Percentiles rank a stretch among this genome's conserved stretches.
Conservation (phyloP, 2,113 vertebrate species). For the Percopsis transmontana region DNA sequence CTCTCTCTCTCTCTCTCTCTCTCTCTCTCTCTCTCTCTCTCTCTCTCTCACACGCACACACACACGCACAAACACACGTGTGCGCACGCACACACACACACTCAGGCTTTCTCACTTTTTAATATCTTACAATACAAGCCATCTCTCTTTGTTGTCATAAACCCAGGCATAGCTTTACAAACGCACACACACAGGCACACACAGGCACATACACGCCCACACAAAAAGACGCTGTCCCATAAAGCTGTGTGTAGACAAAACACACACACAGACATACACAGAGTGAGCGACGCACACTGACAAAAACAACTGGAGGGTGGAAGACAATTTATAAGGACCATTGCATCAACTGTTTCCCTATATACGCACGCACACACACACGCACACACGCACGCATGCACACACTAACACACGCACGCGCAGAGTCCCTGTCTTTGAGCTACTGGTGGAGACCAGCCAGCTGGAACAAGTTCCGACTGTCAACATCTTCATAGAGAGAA, state of each 20-base stretch:
- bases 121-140: conserved; percentile 11
- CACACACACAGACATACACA: conserved; percentile 3
- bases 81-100: neutral
- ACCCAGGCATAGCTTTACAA: neutral
- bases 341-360: conserved; percentile 17
- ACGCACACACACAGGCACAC: conserved; percentile 2
- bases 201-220: conserved; percentile 6
- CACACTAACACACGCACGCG: conserved; percentile 7
- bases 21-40: neutral
- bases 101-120: conserved; percentile 4
- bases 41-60: too few relatives aligned
- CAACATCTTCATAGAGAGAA: conserved; percentile 66
- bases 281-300: neutral
- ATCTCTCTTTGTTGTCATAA: neutral
- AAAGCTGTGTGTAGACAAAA: conserved; percentile 1
- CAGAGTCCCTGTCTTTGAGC: conserved; percentile 6
- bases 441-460: conserved; percentile 55
- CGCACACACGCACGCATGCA: conserved; percentile 11
- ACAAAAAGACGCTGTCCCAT: too few relatives aligned
- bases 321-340: conserved; percentile 16
- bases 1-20: neutral
- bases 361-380: conserved; percentile 7
- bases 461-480: conserved; percentile 67
- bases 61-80: too few relatives aligned
- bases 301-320: conserved; percentile 17